Percentiles rank a stretch among this genome's conserved stretches.
Evolutionary conservation across 2,888 invertebrate genomes (phyloP).

Genomic region (Sarcophaga caerulescens): DNA sequence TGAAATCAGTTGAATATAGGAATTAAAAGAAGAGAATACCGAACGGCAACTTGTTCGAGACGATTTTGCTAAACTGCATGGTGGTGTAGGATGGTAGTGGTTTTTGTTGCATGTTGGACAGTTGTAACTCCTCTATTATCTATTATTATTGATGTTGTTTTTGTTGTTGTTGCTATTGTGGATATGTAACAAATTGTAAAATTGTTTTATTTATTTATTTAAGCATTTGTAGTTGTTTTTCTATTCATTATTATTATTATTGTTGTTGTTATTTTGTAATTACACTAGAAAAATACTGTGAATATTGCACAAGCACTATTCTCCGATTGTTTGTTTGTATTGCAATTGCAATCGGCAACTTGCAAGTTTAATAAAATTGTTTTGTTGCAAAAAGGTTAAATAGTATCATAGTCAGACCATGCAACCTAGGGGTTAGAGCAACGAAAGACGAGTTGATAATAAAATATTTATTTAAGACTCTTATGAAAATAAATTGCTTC

Average conservation of each 20-base stretch:
- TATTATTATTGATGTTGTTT: neutral
- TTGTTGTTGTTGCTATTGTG: neutral
- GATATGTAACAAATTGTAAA: conserved; percentile 39
- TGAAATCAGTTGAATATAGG: neutral
- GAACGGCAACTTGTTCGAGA: neutral
- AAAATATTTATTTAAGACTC: conserved; percentile 42
- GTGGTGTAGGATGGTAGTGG: neutral
- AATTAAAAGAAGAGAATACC: neutral
- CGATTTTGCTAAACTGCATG: neutral
- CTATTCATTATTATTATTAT: conserved; percentile 2
- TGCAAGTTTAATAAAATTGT: conserved; percentile 29
- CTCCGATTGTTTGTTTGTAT: neutral
- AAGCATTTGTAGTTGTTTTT: neutral
- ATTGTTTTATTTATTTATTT: conserved; percentile 49
- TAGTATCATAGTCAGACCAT: neutral
- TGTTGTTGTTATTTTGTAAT: conserved; percentile 53
- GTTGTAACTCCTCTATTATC: conserved; percentile 20
- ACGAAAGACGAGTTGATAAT: conserved; percentile 1
- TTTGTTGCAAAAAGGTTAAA: conserved; percentile 23
- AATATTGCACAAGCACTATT: neutral
- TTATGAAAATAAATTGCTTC: conserved; percentile 47
- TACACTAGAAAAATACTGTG: conserved; percentile 47
- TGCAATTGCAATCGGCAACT: conserved; percentile 14
- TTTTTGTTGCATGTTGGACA: conserved; percentile 29
- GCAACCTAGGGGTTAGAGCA: neutral